Evolutionary conservation across 2,888 invertebrate species (phyloP).

Genomic region (Abrostola triplasia): DNA sequence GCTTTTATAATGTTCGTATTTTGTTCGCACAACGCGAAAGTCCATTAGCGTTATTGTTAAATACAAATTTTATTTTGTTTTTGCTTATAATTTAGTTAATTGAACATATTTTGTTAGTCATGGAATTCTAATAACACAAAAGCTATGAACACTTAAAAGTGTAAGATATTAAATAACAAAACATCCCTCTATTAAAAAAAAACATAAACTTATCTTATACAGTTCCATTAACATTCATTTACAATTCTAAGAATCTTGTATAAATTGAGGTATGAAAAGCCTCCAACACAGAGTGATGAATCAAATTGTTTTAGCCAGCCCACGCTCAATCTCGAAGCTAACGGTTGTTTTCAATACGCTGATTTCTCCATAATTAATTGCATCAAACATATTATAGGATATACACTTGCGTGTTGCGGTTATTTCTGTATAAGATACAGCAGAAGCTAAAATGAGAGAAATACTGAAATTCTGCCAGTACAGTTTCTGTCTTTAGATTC

Average conservation of each 20-base stretch:
- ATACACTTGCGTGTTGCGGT: conserved; percentile 14
- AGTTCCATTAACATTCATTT: conserved; percentile 41
- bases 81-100: neutral
- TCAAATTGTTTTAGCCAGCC: conserved; percentile 45
- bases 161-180: no score
- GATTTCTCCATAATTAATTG: conserved; percentile 47
- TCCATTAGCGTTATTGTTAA: conserved; percentile 16
- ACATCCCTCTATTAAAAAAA: neutral
- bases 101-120: neutral
- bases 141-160: neutral
- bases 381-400: conserved; percentile 25
- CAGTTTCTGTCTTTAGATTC: no score
- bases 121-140: conserved; percentile 12
- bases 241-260: conserved; percentile 21
- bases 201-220: conserved; percentile 4
- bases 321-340: conserved; percentile 33
- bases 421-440: conserved; percentile 18
- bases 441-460: no score
- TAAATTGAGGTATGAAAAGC: conserved; percentile 10
- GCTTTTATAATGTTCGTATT: conserved; percentile 35
- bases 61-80: conserved; percentile 15
- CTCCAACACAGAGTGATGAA: conserved; percentile 32
- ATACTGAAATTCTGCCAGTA: no score
- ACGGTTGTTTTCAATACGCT: conserved; percentile 38
- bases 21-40: conserved; percentile 11